Base-by-base conservation (phyloP, 2,797 vertebrate genomes). In the Uromys caudimaculatus region DNA sequence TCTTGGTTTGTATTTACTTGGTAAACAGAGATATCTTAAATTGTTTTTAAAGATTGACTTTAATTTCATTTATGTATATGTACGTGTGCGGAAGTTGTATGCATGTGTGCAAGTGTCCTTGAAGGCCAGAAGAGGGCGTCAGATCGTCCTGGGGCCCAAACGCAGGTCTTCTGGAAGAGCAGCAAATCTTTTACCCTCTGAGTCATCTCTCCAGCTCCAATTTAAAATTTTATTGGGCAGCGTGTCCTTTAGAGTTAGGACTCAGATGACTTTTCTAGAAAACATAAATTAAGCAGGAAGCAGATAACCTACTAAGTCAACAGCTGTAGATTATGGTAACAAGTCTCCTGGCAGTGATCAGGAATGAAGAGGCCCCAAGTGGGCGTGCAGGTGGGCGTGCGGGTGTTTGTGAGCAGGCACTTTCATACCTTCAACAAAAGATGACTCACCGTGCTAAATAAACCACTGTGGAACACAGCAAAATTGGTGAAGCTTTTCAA, bases 371-470 rank as follows among this genome's bases (percentile, higher is more conserved):
- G 60, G 21, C 44, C n/a, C n/a, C 23, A 52, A 24, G 47, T 64
- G 13, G 6, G 29, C 3, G 1, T 35, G 24, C 23, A 19, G 32
- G 21, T 24, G 69, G n/a, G n/a, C 3, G 21, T 73, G 69, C 19
- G 2, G n/a, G 41, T 76, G 44, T 47, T 67, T 82, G 32, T 13
- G 1, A 32, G 41, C 14, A 50, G 35, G 0, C 16, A 60, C 95
- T 92, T 90, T 95, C 73, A 97, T 89, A 88, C 3, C 78, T 92
- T 81, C 38, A 64, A 82, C 38, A 78, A 91, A 93, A 88, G 64
- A 89, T 38, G 35, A 84, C 83, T 92, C 79, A 14, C 11, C 47
- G 54, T 35, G 71, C 41, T 95, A 79, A 90, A 86, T 44, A 95
- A 89, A 81, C 90, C 54, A 89, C 16, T 50, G 35, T 9, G 75